phyloP scores from a whole-genome alignment of 2,797 vertebrate species.

The Oceanodroma leucorhoa region DNA sequence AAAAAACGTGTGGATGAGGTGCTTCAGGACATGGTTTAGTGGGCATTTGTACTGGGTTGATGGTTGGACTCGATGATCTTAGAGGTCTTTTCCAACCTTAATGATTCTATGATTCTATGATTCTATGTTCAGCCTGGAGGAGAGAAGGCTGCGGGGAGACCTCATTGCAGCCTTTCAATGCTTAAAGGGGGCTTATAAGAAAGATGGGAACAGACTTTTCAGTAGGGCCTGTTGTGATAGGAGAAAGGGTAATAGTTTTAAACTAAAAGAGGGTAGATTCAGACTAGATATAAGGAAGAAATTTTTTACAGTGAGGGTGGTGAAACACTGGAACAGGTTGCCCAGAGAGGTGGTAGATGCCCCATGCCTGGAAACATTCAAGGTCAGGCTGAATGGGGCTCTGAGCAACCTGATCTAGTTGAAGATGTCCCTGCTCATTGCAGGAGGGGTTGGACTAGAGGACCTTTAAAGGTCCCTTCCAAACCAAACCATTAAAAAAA shows the following conservation, averaged over 20 bases:
- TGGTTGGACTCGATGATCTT: too few relatives aligned
- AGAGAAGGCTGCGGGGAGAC: too few relatives aligned
- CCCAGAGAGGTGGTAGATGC: background rate
- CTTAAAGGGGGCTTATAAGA: background rate
- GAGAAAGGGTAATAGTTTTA: background rate
- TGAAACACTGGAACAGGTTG: background rate
- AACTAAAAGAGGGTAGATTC: background rate
- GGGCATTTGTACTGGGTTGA: too few relatives aligned
- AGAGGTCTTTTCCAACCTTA: too few relatives aligned
- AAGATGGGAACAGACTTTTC: background rate
- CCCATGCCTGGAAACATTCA: background rate
- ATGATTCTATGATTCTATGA: too few relatives aligned
- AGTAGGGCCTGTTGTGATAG: background rate
- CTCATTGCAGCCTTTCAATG: background rate
- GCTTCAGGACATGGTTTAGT: too few relatives aligned
- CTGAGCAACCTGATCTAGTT: background rate
- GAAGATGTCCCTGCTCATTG: background rate
- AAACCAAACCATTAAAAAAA: background rate
- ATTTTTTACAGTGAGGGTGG: rapidly evolving
- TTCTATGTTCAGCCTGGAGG: too few relatives aligned
- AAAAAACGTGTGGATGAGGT: too few relatives aligned
- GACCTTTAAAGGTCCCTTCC: background rate
- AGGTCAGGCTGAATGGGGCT: background rate
- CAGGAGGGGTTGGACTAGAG: too few relatives aligned
- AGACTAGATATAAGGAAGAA: background rate